These are phyloP conservation scores for Entomobrya proxima DNA, from an alignment of 2,888 invertebrate genomes.

Conservation along the genomic window DNA sequence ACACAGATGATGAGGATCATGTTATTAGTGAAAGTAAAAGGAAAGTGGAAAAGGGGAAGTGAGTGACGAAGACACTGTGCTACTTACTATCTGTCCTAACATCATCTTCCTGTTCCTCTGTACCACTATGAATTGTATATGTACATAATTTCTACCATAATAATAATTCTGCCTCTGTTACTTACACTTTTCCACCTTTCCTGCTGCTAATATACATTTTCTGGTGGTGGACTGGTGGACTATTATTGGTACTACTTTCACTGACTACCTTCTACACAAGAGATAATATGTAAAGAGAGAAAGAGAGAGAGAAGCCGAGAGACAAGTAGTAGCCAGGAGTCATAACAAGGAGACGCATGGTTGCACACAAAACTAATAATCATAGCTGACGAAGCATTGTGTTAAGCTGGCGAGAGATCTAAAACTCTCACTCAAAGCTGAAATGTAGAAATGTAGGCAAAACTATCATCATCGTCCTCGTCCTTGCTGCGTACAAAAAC, in stretches of 20 bases:
- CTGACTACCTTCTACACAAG: no score
- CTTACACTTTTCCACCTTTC: no score
- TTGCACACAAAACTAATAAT: constrained; percentile 58
- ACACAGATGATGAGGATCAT: neutral
- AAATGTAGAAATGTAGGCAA: no score
- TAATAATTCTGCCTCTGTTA: no score
- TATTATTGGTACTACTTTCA: no score
- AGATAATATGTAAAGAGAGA: neutral
- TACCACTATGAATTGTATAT: no score
- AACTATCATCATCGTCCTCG: no score
- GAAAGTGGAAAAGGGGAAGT: neutral
- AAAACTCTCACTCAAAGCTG: constrained; percentile 1
- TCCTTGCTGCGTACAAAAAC: no score
- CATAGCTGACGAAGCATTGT: constrained; percentile 60
- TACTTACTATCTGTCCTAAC: constrained; percentile 6
- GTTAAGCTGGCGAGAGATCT: neutral
- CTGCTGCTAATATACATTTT: no score
- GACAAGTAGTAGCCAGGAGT: constrained; percentile 52
- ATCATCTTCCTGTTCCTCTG: neutral
- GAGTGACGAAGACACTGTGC: neutral
- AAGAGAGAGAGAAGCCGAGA: neutral
- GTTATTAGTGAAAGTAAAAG: neutral
- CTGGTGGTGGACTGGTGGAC: no score
- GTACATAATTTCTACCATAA: no score
- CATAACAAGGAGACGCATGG: constrained; percentile 53